Base-by-base conservation (phyloP, 2,888 invertebrate species). In the Volucella inflata region DNA sequence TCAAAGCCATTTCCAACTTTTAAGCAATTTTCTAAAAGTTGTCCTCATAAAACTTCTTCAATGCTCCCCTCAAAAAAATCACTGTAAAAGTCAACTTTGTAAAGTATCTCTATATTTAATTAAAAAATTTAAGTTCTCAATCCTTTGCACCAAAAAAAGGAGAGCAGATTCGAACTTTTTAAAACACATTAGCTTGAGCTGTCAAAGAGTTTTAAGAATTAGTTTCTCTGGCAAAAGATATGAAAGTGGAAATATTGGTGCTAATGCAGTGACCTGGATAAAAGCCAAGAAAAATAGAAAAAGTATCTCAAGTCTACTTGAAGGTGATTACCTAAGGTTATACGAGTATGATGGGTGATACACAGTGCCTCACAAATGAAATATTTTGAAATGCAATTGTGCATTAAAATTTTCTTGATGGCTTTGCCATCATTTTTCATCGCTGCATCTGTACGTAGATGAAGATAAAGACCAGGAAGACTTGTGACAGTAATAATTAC, bases 361-460 rank as follows among this genome's bases (percentile, higher is more conserved):
- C 36, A 51, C 50, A 60, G 46, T 74, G 2, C n/a, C 30, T 50
- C 42, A 42, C 51, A 64, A 59, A 57, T 38, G 36, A 46, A 57
- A 57, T 48, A 16, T 30, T 30, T 30, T 30, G 30, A 57, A 65
- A 79, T 72, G 78, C 81, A 81, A 81, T 67, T 77, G 77, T 78
- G 42, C 67, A 78, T 72, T 57, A 55, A 77, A 83, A 74, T 74
- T 72, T 78, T 74, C 83, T 83, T 83, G 72, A 72, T 78, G 44
- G 71, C 30, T 42, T 72, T 77, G 65, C 65, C 78, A 83, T 83
- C 62, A 72, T 67, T 72, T 72, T 77, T 67, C 71, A 57, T 53
- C 42, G 46, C 36, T 59, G 53, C 71, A 53, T 38, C 75, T 75
- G 36, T n/a, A 10, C 40, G 14, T 10, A 17, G 40, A n/a, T 36